phyloP scores from a whole-genome alignment of 2,797 vertebrate genomes.

The Babyrousa celebensis region DNA sequence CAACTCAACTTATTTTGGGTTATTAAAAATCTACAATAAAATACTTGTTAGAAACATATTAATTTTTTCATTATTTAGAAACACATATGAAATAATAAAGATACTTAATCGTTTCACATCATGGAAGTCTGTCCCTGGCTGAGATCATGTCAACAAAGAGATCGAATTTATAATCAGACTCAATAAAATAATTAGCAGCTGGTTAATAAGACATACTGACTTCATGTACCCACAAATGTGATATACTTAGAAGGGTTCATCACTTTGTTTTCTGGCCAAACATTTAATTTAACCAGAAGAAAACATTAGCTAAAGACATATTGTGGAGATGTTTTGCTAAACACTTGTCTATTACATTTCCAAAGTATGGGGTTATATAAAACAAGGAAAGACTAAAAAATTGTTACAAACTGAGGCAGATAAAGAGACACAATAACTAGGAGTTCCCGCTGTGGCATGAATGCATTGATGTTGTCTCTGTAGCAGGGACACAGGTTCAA shows the following conservation, averaged over 20 bases:
- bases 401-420: background rate
- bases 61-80: constrained; percentile 7
- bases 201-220: background rate
- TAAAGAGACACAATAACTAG: background rate
- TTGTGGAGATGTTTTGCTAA: background rate
- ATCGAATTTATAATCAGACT: background rate
- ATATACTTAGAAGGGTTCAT: background rate
- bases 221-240: background rate
- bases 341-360: background rate
- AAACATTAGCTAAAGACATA: background rate
- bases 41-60: background rate
- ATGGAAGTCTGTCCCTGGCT: background rate
- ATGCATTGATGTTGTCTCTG: no score
- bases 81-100: background rate
- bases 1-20: background rate
- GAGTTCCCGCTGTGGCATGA: no score
- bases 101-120: constrained; percentile 12
- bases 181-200: background rate
- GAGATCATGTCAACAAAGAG: background rate
- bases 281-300: background rate
- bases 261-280: background rate
- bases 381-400: background rate
- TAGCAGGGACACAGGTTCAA: no score
- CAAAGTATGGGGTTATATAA: background rate
- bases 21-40: background rate